These are phyloP conservation scores for Sinocyclocheilus anophthalmus DNA, from an alignment of 2,113 vertebrate species.

Conservation along the genomic window DNA sequence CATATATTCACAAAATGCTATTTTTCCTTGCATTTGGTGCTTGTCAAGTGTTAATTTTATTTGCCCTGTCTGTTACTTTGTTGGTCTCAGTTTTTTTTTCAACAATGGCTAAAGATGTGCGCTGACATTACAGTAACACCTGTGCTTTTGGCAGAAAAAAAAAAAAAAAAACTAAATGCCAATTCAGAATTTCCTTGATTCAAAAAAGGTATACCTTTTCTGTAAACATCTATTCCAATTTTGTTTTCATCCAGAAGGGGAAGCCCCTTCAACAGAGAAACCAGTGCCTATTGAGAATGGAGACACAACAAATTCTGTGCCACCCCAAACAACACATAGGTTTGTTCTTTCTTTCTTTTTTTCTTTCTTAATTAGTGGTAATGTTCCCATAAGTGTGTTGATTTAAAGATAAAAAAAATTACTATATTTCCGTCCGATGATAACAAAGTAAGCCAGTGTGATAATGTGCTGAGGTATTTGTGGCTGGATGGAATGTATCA, in stretches of 20 bases:
- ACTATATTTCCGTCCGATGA: conserved; percentile 34
- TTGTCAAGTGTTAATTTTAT: too few species aligned
- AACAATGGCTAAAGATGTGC: too few species aligned
- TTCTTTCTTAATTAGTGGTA: conserved; percentile 16
- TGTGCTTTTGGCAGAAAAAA: too few species aligned
- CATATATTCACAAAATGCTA: too few species aligned
- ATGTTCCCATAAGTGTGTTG: conserved; percentile 26
- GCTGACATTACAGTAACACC: too few species aligned
- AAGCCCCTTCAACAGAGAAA: conserved; percentile 67
- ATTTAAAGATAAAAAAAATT: conserved; percentile 12
- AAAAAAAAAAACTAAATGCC: too few species aligned
- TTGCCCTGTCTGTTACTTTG: too few species aligned
- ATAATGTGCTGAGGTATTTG: conserved; percentile 29
- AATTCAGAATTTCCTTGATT: too few species aligned
- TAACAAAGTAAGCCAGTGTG: conserved; percentile 25
- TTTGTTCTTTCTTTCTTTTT: conserved; percentile 43
- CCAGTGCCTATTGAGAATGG: conserved; percentile 66
- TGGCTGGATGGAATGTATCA: conserved; percentile 20
- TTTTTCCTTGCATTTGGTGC: too few species aligned
- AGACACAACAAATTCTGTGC: conserved; percentile 63
- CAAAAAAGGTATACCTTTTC: too few species aligned
- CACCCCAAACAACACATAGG: conserved; percentile 75
- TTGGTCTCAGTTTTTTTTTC: too few species aligned
- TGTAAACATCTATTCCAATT: not conserved
- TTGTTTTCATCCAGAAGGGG: conserved; percentile 57